Evolutionary conservation across 2,113 vertebrate species (phyloP).

Genomic region (Hystrix cristata): DNA sequence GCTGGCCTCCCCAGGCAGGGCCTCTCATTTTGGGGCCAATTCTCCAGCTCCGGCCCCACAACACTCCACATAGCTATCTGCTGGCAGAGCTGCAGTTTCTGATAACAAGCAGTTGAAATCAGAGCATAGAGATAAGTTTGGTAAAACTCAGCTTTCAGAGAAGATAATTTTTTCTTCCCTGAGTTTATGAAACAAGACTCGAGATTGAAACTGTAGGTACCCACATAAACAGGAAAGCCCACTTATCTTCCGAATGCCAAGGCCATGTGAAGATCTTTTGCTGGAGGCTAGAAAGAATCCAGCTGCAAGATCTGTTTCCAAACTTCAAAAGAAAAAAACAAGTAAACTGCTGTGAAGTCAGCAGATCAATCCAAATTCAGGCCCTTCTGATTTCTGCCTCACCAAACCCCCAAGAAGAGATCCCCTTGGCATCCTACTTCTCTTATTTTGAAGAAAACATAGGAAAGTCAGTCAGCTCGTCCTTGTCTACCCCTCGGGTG

Average conservation of each 20-base stretch:
- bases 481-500: background rate
- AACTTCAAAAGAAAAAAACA: background rate
- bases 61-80: background rate
- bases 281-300: slow-evolving; percentile 18
- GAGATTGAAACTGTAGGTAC: slow-evolving; percentile 33
- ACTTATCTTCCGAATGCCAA: background rate
- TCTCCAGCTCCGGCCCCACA: background rate
- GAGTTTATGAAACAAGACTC: slow-evolving; percentile 44
- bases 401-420: background rate
- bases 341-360: background rate
- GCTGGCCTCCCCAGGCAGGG: background rate
- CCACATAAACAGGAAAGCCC: background rate
- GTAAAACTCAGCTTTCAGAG: slow-evolving; percentile 30
- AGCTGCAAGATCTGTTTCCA: background rate
- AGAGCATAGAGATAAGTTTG: slow-evolving; percentile 32
- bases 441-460: slow-evolving; percentile 35
- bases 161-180: slow-evolving; percentile 35
- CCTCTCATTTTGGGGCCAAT: background rate
- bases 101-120: slow-evolving; percentile 36
- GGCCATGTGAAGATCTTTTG: background rate
- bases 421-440: background rate
- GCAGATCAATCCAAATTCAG: background rate
- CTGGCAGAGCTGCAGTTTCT: background rate
- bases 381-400: background rate
- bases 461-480: background rate